These are phyloP conservation scores for Drosophila watanabei DNA, from an alignment of 1,140 invertebrate genomes.

Conservation along the genomic window DNA sequence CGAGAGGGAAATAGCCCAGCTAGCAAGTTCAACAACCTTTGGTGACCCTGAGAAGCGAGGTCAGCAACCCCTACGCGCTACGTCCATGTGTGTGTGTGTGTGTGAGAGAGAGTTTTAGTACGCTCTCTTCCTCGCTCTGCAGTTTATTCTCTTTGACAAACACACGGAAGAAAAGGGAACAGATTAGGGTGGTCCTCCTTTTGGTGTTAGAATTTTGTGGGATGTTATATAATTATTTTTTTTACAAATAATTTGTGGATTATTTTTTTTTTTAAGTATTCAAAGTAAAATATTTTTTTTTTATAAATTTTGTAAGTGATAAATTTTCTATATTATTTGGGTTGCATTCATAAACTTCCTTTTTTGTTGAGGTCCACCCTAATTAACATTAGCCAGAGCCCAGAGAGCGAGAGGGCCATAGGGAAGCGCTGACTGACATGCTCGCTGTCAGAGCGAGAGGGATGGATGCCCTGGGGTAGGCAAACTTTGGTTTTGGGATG, in stretches of 20 bases:
- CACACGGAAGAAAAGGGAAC: slow-evolving; percentile 51
- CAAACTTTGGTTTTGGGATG: slow-evolving; percentile 46
- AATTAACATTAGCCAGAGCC: slow-evolving; percentile 6
- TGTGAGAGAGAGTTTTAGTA: slow-evolving; percentile 7
- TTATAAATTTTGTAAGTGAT: too few species aligned
- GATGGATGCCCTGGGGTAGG: slow-evolving; percentile 36
- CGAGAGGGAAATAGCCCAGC: slow-evolving; percentile 18
- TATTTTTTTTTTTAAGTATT: neutral
- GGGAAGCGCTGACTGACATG: slow-evolving; percentile 11
- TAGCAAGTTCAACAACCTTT: slow-evolving; percentile 80
- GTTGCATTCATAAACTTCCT: neutral
- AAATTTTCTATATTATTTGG: neutral
- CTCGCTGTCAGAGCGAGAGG: neutral
- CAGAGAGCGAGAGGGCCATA: slow-evolving; percentile 28
- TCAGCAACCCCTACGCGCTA: slow-evolving; percentile 81
- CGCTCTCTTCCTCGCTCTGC: slow-evolving; percentile 13
- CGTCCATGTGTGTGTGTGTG: slow-evolving; percentile 9
- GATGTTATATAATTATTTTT: neutral
- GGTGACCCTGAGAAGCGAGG: slow-evolving; percentile 84
- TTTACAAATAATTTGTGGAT: neutral
- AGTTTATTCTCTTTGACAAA: slow-evolving; percentile 28
- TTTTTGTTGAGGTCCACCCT: slow-evolving; percentile 20
- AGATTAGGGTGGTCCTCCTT: slow-evolving; percentile 32
- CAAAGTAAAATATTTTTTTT: too few species aligned
- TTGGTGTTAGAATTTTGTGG: neutral